phyloP scores from a whole-genome alignment of 2,113 vertebrate genomes.

The Orientallactaga bullata region DNA sequence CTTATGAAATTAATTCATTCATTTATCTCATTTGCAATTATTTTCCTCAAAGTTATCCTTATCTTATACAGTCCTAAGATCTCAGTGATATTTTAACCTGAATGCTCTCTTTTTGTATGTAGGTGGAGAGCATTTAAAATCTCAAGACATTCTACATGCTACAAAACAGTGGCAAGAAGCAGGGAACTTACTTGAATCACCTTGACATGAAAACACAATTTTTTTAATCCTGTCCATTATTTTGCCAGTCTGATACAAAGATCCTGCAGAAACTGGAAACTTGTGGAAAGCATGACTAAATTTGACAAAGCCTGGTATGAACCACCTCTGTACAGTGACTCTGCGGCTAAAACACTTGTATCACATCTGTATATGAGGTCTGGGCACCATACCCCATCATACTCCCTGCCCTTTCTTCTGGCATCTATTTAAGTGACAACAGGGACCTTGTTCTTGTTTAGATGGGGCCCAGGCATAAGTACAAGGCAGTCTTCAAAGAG shows the following conservation, averaged over 20 bases:
- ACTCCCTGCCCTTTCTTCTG: not conserved
- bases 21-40: slow-evolving; percentile 21
- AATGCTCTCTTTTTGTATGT: not conserved
- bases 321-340: not conserved
- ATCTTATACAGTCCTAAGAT: not conserved
- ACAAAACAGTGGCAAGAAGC: not conserved
- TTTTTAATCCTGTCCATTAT: slow-evolving; percentile 1
- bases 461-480: too few relatives aligned
- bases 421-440: not conserved
- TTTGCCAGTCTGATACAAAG: not conserved
- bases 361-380: too few relatives aligned
- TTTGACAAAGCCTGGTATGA: not conserved
- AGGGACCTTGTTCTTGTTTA: not conserved
- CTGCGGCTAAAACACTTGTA: not conserved
- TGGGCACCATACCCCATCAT: fast-evolving
- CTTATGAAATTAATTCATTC: slow-evolving; percentile 33
- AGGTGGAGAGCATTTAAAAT: not conserved
- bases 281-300: not conserved
- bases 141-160: not conserved
- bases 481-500: not conserved
- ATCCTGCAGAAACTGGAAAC: not conserved
- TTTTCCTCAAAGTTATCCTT: slow-evolving; percentile 36
- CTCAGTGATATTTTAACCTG: not conserved
- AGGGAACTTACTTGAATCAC: not conserved
- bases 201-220: slow-evolving; percentile 41